Percentiles rank a stretch among this genome's conserved stretches.
Evolutionary conservation across 2,113 vertebrate genomes (phyloP).

Genomic region (Malurus melanocephalus): DNA sequence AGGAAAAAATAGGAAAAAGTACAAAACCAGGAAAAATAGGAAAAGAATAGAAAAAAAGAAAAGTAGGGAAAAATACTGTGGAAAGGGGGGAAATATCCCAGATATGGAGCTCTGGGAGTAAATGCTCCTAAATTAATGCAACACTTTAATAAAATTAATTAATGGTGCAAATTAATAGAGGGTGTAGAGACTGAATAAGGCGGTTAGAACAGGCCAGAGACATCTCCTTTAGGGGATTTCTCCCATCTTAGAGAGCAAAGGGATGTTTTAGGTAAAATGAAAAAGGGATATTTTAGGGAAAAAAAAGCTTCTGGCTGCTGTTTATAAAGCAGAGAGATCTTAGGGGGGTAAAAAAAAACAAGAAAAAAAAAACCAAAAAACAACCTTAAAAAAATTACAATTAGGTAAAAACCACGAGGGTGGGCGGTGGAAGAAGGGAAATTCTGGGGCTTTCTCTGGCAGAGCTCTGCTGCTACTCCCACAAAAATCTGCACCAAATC

Average conservation of each 20-base stretch:
- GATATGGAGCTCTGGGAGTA: not conserved
- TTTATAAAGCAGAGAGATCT: not conserved
- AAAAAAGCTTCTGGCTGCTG: not conserved
- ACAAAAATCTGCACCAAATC: too few relatives aligned
- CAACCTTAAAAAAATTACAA: rapidly evolving
- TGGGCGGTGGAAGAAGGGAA: not conserved
- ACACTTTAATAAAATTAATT: too few relatives aligned
- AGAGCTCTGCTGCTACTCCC: not conserved
- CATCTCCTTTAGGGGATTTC: not conserved
- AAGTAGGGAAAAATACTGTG: too few relatives aligned
- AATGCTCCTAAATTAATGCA: not conserved
- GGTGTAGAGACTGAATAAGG: too few relatives aligned
- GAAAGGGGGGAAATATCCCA: rapidly evolving
- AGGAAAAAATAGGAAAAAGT: too few relatives aligned
- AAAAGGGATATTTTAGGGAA: not conserved
- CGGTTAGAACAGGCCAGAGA: not conserved
- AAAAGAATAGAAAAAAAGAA: too few relatives aligned
- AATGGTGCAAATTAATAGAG: not conserved
- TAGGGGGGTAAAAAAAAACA: not conserved
- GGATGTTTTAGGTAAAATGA: not conserved
- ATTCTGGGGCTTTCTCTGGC: rapidly evolving
- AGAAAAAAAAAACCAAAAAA: too few relatives aligned
- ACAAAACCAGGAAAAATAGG: too few relatives aligned
- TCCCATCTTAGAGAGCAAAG: not conserved
- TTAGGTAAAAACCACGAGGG: rapidly evolving